These are phyloP conservation scores for Sesia bembeciformis DNA, from an alignment of 2,888 invertebrate genomes.

Conservation along the genomic window DNA sequence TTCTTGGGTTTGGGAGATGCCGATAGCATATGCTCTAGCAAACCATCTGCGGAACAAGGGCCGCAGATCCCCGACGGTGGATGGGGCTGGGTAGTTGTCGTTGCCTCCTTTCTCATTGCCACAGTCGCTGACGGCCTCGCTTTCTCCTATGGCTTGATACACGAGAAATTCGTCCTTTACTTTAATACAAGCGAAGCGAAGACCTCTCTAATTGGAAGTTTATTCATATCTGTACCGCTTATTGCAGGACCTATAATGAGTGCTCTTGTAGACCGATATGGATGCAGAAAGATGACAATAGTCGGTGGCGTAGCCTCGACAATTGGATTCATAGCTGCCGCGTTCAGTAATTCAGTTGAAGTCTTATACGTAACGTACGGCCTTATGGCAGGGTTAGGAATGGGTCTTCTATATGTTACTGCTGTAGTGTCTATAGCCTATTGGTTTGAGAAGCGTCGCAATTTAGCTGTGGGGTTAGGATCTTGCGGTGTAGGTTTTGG, in stretches of 20 bases:
- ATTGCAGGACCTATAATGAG: conserved; percentile 89
- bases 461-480: conserved; percentile 89
- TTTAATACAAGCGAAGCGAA: conserved; percentile 86
- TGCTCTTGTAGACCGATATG: conserved; percentile 88
- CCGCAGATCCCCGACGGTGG: conserved; percentile 88
- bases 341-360: conserved; percentile 81
- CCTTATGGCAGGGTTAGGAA: conserved; percentile 86
- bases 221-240: conserved; percentile 92
- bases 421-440: conserved; percentile 94
- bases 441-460: conserved; percentile 92
- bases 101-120: conserved; percentile 88
- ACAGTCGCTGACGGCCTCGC: conserved; percentile 94
- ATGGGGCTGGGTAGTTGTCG: conserved; percentile 94
- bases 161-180: conserved; percentile 83
- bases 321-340: conserved; percentile 84
- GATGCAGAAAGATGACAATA: conserved; percentile 85
- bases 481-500: conserved; percentile 93
- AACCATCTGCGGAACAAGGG: conserved; percentile 41
- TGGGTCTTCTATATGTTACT: conserved; percentile 89
- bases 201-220: conserved; percentile 90
- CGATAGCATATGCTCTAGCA: conserved; percentile 64
- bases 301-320: conserved; percentile 81
- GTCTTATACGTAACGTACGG: conserved; percentile 89
- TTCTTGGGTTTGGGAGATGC: conserved; percentile 67
- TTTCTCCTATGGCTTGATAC: conserved; percentile 93